These are phyloP conservation scores for Drosophila rhopaloa DNA, from an alignment of 1,140 invertebrate genomes.

Conservation along the genomic window DNA sequence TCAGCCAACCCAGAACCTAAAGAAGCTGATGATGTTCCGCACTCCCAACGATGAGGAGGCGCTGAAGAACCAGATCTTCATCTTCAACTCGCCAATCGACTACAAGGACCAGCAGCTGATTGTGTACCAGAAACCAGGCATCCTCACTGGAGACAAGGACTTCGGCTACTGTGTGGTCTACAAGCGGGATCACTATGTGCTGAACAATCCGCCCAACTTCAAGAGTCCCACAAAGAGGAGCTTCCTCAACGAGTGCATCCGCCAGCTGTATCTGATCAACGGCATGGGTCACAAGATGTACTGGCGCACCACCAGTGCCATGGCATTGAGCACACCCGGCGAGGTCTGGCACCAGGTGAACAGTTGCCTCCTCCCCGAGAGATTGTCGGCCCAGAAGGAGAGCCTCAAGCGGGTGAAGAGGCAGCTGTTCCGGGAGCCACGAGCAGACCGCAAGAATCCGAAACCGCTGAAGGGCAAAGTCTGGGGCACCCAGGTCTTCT, in stretches of 20 bases:
- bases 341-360: conserved; percentile 62
- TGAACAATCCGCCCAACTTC: conserved; percentile 64
- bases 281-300: conserved; percentile 41
- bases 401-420: conserved; percentile 63
- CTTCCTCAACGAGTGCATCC: conserved; percentile 71
- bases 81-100: conserved; percentile 62
- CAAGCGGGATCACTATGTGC: conserved; percentile 60
- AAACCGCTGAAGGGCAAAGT: conserved; percentile 29
- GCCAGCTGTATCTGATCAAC: conserved; percentile 64
- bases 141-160: conserved; percentile 6
- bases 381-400: background rate
- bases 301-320: conserved; percentile 32
- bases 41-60: conserved; percentile 21
- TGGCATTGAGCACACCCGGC: conserved; percentile 13
- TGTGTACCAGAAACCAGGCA: conserved; percentile 42
- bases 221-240: conserved; percentile 54
- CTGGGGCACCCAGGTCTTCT: conserved; percentile 43
- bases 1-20: conserved; percentile 2
- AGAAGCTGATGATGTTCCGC: conserved; percentile 52
- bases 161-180: conserved; percentile 66
- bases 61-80: conserved; percentile 43
- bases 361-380: conserved; percentile 49
- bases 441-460: conserved; percentile 23
- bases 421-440: conserved; percentile 55
- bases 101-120: conserved; percentile 56